Base-by-base conservation (phyloP, 2,888 invertebrate species). In the Sipunculus nudus region DNA sequence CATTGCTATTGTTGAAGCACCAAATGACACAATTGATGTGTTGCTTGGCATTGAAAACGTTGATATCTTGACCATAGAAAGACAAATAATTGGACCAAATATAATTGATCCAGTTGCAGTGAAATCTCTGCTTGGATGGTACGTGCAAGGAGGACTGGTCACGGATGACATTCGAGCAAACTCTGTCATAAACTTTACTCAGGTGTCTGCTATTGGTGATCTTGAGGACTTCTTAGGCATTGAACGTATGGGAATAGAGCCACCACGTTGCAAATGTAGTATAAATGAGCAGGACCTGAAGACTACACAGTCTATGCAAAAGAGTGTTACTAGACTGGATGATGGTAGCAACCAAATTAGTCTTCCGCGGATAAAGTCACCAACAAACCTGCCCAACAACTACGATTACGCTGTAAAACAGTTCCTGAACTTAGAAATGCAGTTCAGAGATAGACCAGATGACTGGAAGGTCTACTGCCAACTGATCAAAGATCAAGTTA, bases 321-420 rank as follows among this genome's bases (percentile, higher is more conserved):
- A 53, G 21, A 54, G 55, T 35, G 19, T 54, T 3, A 54, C 55
- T 16, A 8, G n/a, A 29, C 31, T 50, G 4, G 48, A 54, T 16
- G 28, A 53, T 26, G 55, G 55, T 8, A 21, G 5, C 4, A 53
- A 54, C 38, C 53, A 54, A 23, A 54, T 52, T 10, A 28, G 35
- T 16, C 48, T 54, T 16, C 55, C 55, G 5, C 53, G 55, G 55
- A 53, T 19, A 26, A 54, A 53, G 26, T 53, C 55, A 8, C 55
- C 55, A 23, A 8, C 21, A 10, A 16, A 10, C 10, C 55, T 54
- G 19, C 55, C 55, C 3, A 54, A 54, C 32, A 54, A 54, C 26
- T 54, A 54, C 29, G 49, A 50, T 21, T 54, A 54, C 26, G 55
- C 49, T 5, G 52, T 50, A 13, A 54, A 54, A 54, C 49, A 50